These are phyloP conservation scores for Helogale parvula DNA, from an alignment of 2,113 vertebrate genomes.

Conservation along the genomic window DNA sequence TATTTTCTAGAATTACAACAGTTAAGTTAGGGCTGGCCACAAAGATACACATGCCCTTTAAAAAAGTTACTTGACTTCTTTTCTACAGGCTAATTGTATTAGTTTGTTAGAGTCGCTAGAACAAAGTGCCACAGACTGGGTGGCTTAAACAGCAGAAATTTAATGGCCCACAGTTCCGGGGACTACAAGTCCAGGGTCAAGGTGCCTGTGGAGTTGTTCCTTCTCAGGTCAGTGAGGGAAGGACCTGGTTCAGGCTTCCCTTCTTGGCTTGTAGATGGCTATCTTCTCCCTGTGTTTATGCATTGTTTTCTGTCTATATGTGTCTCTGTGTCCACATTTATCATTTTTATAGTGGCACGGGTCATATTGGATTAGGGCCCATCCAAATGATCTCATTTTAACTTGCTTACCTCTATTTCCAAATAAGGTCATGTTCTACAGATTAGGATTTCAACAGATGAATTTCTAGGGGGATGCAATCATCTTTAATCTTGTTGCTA, in stretches of 20 bases:
- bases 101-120: neutral
- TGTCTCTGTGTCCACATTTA: neutral
- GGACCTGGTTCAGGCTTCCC: neutral
- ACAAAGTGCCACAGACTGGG: neutral
- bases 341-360: conserved; percentile 12
- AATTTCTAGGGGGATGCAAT: neutral
- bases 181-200: neutral
- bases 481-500: neutral
- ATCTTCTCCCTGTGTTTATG: neutral
- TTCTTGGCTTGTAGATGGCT: neutral
- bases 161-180: neutral
- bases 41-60: neutral
- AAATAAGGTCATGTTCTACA: neutral
- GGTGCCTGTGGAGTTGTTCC: neutral
- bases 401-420: conserved; percentile 14
- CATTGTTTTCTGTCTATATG: neutral
- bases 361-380: neutral
- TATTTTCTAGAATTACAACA: conserved; percentile 47
- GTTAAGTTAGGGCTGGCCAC: neutral
- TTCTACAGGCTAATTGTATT: neutral
- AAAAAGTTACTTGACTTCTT: neutral
- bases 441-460: neutral
- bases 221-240: neutral
- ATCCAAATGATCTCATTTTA: conserved; percentile 37
- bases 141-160: neutral